Evolutionary conservation across 2,113 vertebrate genomes (phyloP).

Genomic region (Scatophagus argus): DNA sequence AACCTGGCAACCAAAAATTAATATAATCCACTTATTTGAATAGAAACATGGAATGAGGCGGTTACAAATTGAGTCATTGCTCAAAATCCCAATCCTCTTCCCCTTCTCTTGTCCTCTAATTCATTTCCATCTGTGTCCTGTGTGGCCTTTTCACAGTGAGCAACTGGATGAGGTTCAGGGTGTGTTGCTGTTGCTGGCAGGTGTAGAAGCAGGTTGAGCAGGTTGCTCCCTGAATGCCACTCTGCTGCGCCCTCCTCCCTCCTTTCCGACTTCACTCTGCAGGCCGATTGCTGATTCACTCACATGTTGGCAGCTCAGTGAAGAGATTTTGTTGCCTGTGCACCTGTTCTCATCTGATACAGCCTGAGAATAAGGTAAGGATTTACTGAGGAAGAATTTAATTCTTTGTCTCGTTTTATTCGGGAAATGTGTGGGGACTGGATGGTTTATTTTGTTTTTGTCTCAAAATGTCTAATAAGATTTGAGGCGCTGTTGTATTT

Average conservation of each 20-base stretch:
- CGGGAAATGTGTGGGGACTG: conserved; percentile 12
- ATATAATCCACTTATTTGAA: conserved; percentile 14
- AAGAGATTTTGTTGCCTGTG: conserved; percentile 63
- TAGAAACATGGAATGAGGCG: neutral
- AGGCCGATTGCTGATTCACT: conserved; percentile 68
- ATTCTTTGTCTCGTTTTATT: conserved; percentile 11
- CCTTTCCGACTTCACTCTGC: conserved; percentile 21
- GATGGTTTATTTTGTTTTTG: neutral
- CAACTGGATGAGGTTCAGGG: conserved; percentile 48
- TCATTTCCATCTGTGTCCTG: conserved; percentile 4
- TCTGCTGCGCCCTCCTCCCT: conserved; percentile 58
- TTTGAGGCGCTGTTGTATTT: neutral
- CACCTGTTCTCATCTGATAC: conserved; percentile 77
- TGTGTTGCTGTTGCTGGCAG: conserved; percentile 68
- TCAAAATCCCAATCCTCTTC: neutral
- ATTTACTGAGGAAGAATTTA: conserved; percentile 38
- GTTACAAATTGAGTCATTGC: neutral
- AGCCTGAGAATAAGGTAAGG: conserved; percentile 72
- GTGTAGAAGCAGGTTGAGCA: conserved; percentile 77
- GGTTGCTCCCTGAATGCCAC: conserved; percentile 71
- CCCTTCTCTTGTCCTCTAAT: neutral
- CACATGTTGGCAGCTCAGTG: conserved; percentile 55
- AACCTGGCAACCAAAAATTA: conserved; percentile 49
- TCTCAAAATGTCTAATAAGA: conserved; percentile 4
- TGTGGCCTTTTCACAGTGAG: conserved; percentile 36